phyloP scores from a whole-genome alignment of 2,797 vertebrate species.

The Eupleurogrammus muticus region DNA sequence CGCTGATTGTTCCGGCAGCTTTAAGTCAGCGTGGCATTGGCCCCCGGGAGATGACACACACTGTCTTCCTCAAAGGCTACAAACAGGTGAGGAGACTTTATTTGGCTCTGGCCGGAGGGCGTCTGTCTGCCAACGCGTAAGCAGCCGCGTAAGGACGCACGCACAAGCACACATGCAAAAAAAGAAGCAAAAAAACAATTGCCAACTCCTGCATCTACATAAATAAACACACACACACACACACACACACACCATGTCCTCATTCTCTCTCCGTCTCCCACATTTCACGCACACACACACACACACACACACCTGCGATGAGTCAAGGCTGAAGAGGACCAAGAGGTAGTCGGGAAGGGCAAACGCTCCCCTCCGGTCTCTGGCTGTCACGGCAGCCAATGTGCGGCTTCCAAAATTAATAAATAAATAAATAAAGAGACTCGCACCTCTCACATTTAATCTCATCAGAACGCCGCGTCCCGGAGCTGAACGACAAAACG shows the following conservation, averaged over 20 bases:
- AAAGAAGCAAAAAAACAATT: too few species aligned
- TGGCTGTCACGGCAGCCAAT: conserved; percentile 59
- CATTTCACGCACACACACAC: conserved; percentile 16
- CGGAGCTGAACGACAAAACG: conserved; percentile 18
- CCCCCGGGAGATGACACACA: conserved; percentile 77
- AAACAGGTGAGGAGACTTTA: conserved; percentile 83
- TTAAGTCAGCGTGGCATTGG: conserved; percentile 73
- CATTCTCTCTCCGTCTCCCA: conserved; percentile 22
- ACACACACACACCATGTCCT: conserved; percentile 3
- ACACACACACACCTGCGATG: conserved; percentile 66
- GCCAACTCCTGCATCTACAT: conserved; percentile 2
- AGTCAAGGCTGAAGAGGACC: conserved; percentile 64
- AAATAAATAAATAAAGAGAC: conserved; percentile 20
- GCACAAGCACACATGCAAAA: conserved; percentile 16
- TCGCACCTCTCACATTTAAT: conserved; percentile 49
- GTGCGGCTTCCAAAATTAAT: conserved; percentile 60
- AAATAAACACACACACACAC: background rate
- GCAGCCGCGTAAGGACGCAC: conserved; percentile 36
- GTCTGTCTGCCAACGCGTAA: conserved; percentile 64
- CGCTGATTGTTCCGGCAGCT: conserved; percentile 69
- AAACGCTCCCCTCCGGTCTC: conserved; percentile 66
- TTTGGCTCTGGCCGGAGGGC: conserved; percentile 77
- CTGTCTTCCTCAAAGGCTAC: conserved; percentile 75
- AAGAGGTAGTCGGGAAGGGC: conserved; percentile 65
- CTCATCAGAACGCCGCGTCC: conserved; percentile 40